Evolutionary conservation across 2,797 vertebrate genomes (phyloP), one percentile per base, ranked within the genome.

Genomic region (Morus bassanus): DNA sequence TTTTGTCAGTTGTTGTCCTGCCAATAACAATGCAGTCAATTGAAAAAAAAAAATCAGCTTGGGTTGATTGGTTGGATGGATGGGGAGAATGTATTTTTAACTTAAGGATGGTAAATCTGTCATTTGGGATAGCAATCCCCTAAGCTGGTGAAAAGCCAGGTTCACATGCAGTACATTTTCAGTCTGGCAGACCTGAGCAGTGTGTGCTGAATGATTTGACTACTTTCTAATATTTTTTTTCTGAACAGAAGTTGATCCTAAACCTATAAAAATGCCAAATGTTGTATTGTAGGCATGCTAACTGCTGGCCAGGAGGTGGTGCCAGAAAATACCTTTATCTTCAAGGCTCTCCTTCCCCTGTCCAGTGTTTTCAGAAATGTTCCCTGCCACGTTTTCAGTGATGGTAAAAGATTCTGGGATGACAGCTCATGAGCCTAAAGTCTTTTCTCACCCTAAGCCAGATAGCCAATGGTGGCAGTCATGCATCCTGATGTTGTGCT

Each of bases 281-380:
- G 19, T 37, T 59, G 21, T 68, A 10, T 21, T 53, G 10, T 53
- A 70, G 35, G 14, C 57, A 50, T 48, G n/a, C 27, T 59, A 60
- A 69, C 31, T 95, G 96, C 72, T 91, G 60, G 19, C 95, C 97
- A 97, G 87, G 51, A 91, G 94, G 64, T 96, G 97, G 97, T 95
- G 91, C 94, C 80, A 82, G 59, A 89, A 94, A 84, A 28, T 69
- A 95, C 61, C 41, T 4, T 46, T 67, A 12, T 45, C 48, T 83
- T 77, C 63, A 60, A 31, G 37, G 53, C 33, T 92, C 3, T 79
- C 61, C 28, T 86, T 85, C 45, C 39, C 18, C 37, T 70, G n/a
- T 76, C 9, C 7, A 10, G 16, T n/a, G 27, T 89, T 70, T 80
- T 95, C 72, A 80, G 68, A 70, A 79, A 48, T 37, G 35, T 64